Evolutionary conservation across 2,888 invertebrate species (phyloP).

Genomic region (Stenurella melanura): DNA sequence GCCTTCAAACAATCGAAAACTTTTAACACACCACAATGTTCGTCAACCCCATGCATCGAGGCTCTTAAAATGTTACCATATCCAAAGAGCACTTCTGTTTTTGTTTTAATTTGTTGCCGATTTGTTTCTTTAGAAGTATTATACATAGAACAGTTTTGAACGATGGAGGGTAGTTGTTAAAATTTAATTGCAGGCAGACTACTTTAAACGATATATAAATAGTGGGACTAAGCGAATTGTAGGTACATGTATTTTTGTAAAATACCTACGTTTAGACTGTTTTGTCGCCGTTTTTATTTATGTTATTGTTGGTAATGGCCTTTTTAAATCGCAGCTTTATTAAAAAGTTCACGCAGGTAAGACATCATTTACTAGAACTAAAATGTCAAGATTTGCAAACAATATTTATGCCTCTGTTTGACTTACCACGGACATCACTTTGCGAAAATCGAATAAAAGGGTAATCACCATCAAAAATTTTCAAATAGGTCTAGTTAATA

Average conservation of each 20-base stretch:
- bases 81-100: conserved; percentile 26
- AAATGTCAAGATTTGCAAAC: no score
- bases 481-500: no score
- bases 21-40: conserved; percentile 62
- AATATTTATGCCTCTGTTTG: no score
- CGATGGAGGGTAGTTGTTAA: conserved; percentile 18
- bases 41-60: conserved; percentile 33
- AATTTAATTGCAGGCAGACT: conserved; percentile 27
- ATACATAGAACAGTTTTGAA: conserved; percentile 12
- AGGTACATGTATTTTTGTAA: not conserved
- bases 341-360: no score
- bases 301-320: no score
- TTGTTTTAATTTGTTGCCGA: conserved; percentile 39
- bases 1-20: conserved; percentile 68
- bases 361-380: no score
- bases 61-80: conserved; percentile 36
- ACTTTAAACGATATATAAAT: conserved; percentile 26
- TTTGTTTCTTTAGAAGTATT: conserved; percentile 32
- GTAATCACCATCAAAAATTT: no score
- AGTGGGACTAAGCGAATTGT: not conserved
- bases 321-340: no score
- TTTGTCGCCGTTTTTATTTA: no score
- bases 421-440: no score
- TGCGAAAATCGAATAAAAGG: no score
- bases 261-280: no score